Base-by-base conservation (phyloP, 2,113 vertebrate genomes). In the Microcebus lehilahytsara region DNA sequence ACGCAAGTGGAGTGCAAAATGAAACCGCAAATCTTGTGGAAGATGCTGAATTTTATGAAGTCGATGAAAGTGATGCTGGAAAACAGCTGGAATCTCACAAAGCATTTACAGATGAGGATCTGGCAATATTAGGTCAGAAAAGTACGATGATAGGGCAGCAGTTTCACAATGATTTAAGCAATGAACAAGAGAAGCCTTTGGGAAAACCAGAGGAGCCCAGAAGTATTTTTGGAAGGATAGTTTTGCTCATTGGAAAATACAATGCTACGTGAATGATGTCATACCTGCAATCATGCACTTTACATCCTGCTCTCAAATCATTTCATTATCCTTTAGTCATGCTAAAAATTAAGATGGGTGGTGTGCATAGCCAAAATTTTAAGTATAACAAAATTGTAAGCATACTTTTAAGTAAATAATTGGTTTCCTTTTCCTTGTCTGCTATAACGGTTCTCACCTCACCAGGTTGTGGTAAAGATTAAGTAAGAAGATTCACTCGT, bases 201-300 rank as follows among this genome's bases (percentile, higher is more conserved):
- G 66, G 40, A 58, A 92, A 81, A 67, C 25, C 14, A 75, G 75
- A 83, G 74, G 32, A 60, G 4, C 25, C 58, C 10, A 46, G 46
- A 42, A 89, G 42, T 66, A 49, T 75, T 89, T 94, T 71, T 56
- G 62, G 64, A 93, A 85, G 77, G 69, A 72, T 8, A 25, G 72
- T 32, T 64, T 27, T 60, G 91, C 60, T 84, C 67, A 95, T n/a
- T n/a, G n/a, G n/a, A 67, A 96, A 66, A 87, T 60, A 34, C n/a
- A 69, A 19, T n/a, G 37, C 27, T 60, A 42, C 11, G 12, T 9
- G 49, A 71, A 77, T 34, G 60, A 69, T 22, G 4, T 37, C 40
- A 56, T 37, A 42, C 58, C 77, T 30, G 74, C 46, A 69, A 69
- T 42, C n/a, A 22, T 22, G 40, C n/a, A 13, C 75, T 60, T 40